phyloP scores from a whole-genome alignment of 2,113 vertebrate species.

The Albula goreensis region DNA sequence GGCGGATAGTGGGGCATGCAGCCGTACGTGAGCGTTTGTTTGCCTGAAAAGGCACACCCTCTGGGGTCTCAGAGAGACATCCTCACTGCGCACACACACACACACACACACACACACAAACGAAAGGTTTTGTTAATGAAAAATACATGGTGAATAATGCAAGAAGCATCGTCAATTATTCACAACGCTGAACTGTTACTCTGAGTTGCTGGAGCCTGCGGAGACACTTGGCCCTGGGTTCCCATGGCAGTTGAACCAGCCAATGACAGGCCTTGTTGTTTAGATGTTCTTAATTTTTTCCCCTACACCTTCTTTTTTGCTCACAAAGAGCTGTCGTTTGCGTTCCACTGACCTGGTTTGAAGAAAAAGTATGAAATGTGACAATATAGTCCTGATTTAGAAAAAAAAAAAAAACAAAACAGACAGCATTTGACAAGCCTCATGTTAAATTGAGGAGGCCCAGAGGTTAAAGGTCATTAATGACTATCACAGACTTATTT shows the following conservation, averaged over 20 bases:
- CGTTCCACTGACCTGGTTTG: neutral
- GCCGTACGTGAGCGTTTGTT: neutral
- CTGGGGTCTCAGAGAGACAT: neutral
- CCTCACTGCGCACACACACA: neutral
- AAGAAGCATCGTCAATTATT: neutral
- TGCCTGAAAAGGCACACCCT: neutral
- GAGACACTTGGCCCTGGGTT: neutral
- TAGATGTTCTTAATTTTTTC: neutral
- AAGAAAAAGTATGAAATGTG: neutral
- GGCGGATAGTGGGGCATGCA: neutral
- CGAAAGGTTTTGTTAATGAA: slow-evolving; percentile 11
- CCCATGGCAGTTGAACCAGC: slow-evolving; percentile 3
- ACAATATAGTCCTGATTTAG: neutral
- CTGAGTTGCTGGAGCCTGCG: neutral
- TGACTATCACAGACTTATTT: neutral
- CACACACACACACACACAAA: neutral
- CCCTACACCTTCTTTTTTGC: neutral
- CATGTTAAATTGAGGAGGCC: neutral
- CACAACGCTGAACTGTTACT: neutral
- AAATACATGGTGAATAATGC: slow-evolving; percentile 1
- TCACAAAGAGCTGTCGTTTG: neutral
- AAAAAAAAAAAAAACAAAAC: neutral
- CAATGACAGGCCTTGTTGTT: neutral
- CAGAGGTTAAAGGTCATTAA: neutral
- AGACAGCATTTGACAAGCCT: neutral